Evolutionary conservation across 2,797 vertebrate species (phyloP), one percentile per base, ranked within the genome.

Genomic region (Takifugu rubripes): DNA sequence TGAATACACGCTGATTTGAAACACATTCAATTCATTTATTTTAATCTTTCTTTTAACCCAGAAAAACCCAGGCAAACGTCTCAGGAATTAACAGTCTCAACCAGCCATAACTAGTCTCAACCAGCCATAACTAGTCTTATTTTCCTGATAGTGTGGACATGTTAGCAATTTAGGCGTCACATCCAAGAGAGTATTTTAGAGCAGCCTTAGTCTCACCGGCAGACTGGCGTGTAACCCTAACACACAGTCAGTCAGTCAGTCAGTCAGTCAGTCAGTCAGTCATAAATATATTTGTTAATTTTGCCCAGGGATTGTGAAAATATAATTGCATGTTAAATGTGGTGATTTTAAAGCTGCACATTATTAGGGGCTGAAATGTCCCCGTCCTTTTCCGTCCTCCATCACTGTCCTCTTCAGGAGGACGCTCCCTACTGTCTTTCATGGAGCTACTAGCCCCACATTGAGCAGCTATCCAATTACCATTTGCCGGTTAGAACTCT

Each of bases 401-500:
- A 12, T 50, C 29, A 42, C 59, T 54, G 46, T 44, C 36, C 36
- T 40, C n/a, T 46, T 47, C 12, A 44, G 27, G 33, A 48, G 61
- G 21, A 24, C 44, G 56, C 0, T 48, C 36, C 33, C 33, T 16
- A 29, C 52, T n/a, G 14, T 42, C 42, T 40, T 4, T 6, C 27
- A 11, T 24, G 61, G 48, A 66, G 72, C 55, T 79, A 77, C 83
- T 69, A 57, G 66, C 36, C 70, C 76, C 70, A 49, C 31, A 50
- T 73, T 68, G 73, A 76, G 56, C 73, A 54, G 69, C 76, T 50
- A 71, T 59, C 52, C 64, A 66, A 76, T 74, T 72, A 70, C 68
- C 67, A 56, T 75, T 71, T 74, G 75, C 70, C 70, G 75, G 59
- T 82, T 78, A 81, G 74, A 55, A 49, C 64, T 68, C 75, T 79